Evolutionary conservation across 2,888 invertebrate species (phyloP).

Genomic region (Lapara coniferarum): DNA sequence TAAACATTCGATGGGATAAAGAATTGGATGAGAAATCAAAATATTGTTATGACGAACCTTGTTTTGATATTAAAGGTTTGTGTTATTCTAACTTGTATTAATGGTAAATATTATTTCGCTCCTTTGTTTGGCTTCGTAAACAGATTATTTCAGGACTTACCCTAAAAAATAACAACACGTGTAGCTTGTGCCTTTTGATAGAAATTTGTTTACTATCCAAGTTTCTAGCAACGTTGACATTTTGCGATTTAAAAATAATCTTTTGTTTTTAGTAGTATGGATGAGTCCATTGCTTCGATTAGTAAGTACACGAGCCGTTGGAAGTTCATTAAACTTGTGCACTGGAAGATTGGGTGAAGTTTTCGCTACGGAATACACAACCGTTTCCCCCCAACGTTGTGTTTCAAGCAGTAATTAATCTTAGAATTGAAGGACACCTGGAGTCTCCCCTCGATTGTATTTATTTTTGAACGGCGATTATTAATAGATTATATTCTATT

Average conservation of each 20-base stretch:
- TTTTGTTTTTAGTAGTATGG: not conserved
- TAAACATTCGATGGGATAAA: not conserved
- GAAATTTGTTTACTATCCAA: not conserved
- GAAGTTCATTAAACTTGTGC: slow-evolving; percentile 18
- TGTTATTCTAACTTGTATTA: not conserved
- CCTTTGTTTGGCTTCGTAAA: not conserved
- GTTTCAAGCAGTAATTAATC: slow-evolving; percentile 60
- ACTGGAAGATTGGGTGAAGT: slow-evolving; percentile 30
- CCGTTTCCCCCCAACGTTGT: slow-evolving; percentile 23
- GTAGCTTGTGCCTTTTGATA: not conserved
- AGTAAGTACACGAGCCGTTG: slow-evolving; percentile 10
- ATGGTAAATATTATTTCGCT: not conserved
- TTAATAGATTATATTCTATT: slow-evolving; percentile 76
- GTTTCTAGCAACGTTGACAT: not conserved
- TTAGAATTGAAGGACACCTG: slow-evolving; percentile 66
- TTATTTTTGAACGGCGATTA: slow-evolving; percentile 70
- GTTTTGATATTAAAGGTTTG: not conserved
- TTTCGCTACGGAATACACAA: slow-evolving; percentile 30
- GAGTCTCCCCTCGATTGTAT: slow-evolving; percentile 65
- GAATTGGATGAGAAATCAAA: not conserved
- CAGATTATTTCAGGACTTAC: not conserved
- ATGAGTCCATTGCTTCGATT: not conserved
- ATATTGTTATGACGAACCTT: not conserved
- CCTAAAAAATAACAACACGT: not conserved
- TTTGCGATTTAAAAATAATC: not conserved